phyloP scores from a whole-genome alignment of 2,797 vertebrate genomes.

The Sternarchorhynchus goeldii region DNA sequence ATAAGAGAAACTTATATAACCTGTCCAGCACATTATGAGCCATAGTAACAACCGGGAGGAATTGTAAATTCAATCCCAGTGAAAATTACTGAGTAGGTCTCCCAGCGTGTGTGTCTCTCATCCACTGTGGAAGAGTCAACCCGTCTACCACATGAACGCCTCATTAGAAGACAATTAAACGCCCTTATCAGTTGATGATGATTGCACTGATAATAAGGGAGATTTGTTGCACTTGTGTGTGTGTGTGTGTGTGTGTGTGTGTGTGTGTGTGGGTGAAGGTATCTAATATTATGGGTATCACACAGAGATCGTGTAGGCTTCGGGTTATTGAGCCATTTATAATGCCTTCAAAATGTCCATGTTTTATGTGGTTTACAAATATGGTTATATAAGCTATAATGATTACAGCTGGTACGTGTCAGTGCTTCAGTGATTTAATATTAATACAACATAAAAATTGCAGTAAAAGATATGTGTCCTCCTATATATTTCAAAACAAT shows the following conservation, averaged over 20 bases:
- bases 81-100: neutral
- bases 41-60: neutral
- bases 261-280: slow-evolving; percentile 2
- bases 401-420: neutral
- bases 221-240: slow-evolving; percentile 11
- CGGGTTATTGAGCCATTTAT: neutral
- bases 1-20: no score
- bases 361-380: no score
- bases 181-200: slow-evolving; percentile 51
- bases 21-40: neutral
- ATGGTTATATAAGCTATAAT: no score
- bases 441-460: neutral
- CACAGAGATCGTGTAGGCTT: neutral
- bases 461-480: neutral
- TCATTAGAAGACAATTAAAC: slow-evolving; percentile 51
- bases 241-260: neutral
- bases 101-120: neutral
- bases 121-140: slow-evolving; percentile 21
- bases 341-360: neutral
- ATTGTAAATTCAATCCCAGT: neutral
- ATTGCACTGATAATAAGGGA: slow-evolving; percentile 43
- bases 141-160: slow-evolving; percentile 17
- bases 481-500: neutral
- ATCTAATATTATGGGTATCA: neutral
- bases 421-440: neutral